Percentiles rank a stretch among this genome's conserved stretches.
These are phyloP conservation scores for Brachycybe producta DNA, from an alignment of 2,888 invertebrate genomes.

Conservation along the genomic window DNA sequence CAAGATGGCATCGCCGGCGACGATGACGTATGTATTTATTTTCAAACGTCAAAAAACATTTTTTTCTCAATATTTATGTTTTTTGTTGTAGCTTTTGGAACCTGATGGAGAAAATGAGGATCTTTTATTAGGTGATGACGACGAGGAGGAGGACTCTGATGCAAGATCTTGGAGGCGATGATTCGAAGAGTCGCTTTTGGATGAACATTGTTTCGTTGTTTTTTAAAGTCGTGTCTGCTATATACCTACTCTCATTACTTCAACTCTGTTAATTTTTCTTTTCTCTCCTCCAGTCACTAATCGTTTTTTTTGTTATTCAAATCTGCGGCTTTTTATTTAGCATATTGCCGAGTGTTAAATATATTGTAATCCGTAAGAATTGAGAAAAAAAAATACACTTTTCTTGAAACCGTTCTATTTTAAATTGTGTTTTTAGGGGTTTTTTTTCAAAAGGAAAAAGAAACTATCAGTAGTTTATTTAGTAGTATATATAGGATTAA, in stretches of 20 bases:
- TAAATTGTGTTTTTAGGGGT: too few species aligned
- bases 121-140: conserved; percentile 65
- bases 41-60: background rate
- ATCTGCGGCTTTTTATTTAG: conserved; percentile 3
- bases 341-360: too few species aligned
- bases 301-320: conserved; percentile 2
- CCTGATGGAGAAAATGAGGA: conserved; percentile 39
- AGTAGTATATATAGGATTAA: too few species aligned
- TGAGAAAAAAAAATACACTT: too few species aligned
- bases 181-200: too few species aligned
- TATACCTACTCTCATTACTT: background rate
- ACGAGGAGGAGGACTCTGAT: conserved; percentile 73
- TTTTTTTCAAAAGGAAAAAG: too few species aligned
- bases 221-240: too few species aligned
- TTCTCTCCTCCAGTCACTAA: conserved; percentile 8
- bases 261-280: too few species aligned
- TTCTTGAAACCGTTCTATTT: too few species aligned
- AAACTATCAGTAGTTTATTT: too few species aligned
- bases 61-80: conserved; percentile 1
- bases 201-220: too few species aligned
- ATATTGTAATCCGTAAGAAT: too few species aligned
- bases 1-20: conserved; percentile 6
- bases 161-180: conserved; percentile 82
- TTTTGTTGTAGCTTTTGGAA: conserved; percentile 20
- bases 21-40: background rate